A percentile compares a stretch with the other conserved stretches of the same genome.
phyloP scores from a whole-genome alignment of 2,888 invertebrate species.

The Busseola fusca region DNA sequence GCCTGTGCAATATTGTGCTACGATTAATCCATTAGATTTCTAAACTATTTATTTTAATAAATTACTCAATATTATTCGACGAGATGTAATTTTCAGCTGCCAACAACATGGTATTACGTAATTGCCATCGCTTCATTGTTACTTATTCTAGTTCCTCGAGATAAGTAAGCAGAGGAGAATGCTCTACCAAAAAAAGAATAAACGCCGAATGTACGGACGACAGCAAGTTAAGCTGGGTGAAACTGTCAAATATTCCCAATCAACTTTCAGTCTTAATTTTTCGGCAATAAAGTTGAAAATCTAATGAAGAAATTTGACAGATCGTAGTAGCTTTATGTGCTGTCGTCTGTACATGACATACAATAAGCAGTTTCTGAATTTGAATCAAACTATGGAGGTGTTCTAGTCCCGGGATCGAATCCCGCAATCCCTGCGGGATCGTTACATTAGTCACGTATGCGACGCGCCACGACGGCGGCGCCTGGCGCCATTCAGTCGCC shows the following conservation, averaged over 20 bases:
- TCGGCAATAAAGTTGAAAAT: no score
- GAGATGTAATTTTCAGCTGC: constrained; percentile 12
- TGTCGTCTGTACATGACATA: no score
- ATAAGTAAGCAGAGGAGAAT: not conserved
- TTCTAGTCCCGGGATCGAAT: constrained; percentile 45
- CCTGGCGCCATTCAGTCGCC: constrained; percentile 68
- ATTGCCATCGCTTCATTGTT: constrained; percentile 11
- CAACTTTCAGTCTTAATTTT: no score
- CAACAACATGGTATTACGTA: constrained; percentile 20
- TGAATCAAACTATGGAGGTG: constrained; percentile 27
- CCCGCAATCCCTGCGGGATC: constrained; percentile 65
- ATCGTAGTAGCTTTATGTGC: no score
- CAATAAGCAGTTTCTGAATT: not conserved
- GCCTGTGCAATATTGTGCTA: constrained; percentile 64
- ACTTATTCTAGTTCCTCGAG: not conserved
- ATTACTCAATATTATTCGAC: constrained; percentile 47
- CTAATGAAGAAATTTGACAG: no score
- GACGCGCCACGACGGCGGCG: constrained; percentile 70
- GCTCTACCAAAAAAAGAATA: not conserved
- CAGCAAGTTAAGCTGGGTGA: no score
- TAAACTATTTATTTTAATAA: constrained; percentile 60
- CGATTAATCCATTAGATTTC: constrained; percentile 62
- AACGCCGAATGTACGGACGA: no score
- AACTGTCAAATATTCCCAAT: no score
- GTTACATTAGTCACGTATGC: constrained; percentile 74